Base-by-base conservation (phyloP, 2,113 vertebrate genomes). In the Paedocypris sp. region DNA sequence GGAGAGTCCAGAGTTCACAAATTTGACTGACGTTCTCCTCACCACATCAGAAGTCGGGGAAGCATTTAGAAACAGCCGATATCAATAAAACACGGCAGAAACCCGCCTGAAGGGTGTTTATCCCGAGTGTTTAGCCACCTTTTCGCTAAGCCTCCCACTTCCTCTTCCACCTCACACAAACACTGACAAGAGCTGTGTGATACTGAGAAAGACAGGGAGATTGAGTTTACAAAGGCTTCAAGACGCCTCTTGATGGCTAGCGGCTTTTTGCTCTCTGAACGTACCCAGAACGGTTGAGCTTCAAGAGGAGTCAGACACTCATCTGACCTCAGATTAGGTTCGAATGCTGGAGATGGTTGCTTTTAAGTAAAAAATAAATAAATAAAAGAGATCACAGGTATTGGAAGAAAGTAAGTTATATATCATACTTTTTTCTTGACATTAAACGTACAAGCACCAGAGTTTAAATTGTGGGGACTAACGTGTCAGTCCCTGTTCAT, bases 261-360 rank as follows among this genome's bases (percentile, higher is more conserved):
- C 18, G 18, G 53, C 36, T 58, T 43, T 43, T 43, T 41, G 12
- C 25, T 28, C 53, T 58, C 26, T 28, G 52, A 56, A 29, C 35
- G 28, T 38, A 56, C 16, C 53, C 25, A 32, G 53, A 39, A 28
- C 39, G 22, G 53, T n/a, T 43, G 35, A 16, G 39, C 16, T 32
- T 58, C 56, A 61, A 49, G 67, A 45, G 53, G 57, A 50, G 42
- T 32, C 11, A 2, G 11, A n/a, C 62, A 53, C 50, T 51, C 57
- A 57, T 66, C 62, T 57, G 35, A 65, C 39, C 54, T 57, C 62
- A 56, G 43, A 29, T 38, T 53, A 47, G 35, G 56, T 61, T 53
- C 43, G 43, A 32, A 61, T 66, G 57, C 15, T 38, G 46, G 41
- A 22, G 64, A 66, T 20, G 32, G 9, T 19, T 61, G 52, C 53